Conservation (phyloP, 2,113 vertebrate species). For the Scatophagus argus region DNA sequence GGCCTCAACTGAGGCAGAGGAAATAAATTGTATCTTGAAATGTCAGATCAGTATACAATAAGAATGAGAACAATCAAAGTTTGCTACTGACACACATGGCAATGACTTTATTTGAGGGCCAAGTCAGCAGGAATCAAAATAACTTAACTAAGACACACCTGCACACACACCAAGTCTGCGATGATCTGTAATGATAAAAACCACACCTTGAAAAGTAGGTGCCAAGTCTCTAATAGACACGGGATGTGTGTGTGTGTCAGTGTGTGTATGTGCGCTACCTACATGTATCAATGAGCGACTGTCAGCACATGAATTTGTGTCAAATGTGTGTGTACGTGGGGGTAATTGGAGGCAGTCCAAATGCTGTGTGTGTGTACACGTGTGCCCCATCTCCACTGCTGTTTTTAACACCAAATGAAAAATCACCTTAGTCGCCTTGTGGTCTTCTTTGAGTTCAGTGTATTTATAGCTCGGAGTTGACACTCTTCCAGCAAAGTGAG, state of each 20-base stretch:
- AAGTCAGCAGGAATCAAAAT: not conserved
- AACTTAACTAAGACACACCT: not conserved
- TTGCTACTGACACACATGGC: not conserved
- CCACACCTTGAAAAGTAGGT: constrained; percentile 25
- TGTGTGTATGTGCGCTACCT: constrained; percentile 32
- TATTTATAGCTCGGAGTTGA: constrained; percentile 94
- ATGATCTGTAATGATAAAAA: constrained; percentile 32
- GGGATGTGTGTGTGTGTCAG: constrained; percentile 51
- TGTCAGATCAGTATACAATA: not conserved
- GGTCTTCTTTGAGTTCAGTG: constrained; percentile 88
- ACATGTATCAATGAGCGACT: constrained; percentile 18
- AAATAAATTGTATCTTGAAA: too few species aligned
- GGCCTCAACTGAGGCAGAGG: not conserved
- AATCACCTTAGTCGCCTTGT: constrained; percentile 92
- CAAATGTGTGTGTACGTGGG: constrained; percentile 46
- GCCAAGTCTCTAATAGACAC: constrained; percentile 49
- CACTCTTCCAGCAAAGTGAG: constrained; percentile 88
- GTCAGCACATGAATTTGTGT: constrained; percentile 58
- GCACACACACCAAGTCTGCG: not conserved
- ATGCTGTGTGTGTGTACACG: constrained; percentile 11
- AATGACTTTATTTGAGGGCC: constrained; percentile 14
- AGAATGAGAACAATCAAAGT: not conserved
- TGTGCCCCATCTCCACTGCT: constrained; percentile 64
- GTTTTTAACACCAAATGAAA: constrained; percentile 88
- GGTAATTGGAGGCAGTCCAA: constrained; percentile 47